A percentile compares a stretch with the other conserved stretches of the same genome.
These are phyloP conservation scores for Melipona beecheii DNA, from an alignment of 2,888 invertebrate genomes.

Conservation along the genomic window DNA sequence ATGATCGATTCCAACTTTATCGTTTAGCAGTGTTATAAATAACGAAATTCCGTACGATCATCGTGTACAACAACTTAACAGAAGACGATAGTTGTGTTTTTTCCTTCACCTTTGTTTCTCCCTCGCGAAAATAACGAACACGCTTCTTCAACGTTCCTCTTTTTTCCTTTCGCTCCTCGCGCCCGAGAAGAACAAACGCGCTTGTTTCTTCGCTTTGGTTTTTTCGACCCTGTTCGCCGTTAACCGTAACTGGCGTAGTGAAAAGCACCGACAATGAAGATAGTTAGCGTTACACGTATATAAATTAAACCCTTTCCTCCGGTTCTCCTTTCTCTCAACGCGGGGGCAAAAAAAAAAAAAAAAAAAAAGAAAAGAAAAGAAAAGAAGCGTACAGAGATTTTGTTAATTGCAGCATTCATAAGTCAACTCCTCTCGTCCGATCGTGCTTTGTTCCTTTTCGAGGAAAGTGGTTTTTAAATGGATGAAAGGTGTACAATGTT, in stretches of 20 bases:
- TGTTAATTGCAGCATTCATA: constrained; percentile 4
- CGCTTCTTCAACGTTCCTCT: constrained; percentile 33
- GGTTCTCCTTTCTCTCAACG: not conserved
- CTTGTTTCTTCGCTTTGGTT: not conserved
- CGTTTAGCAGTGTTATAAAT: too few relatives aligned
- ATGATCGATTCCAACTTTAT: too few relatives aligned
- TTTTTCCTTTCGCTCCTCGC: not conserved
- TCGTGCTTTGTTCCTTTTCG: not conserved
- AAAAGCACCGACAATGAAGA: constrained; percentile 47
- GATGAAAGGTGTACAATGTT: not conserved
- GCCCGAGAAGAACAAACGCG: constrained; percentile 45
- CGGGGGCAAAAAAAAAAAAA: not conserved
- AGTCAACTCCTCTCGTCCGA: not conserved
- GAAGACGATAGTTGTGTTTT: constrained; percentile 37
- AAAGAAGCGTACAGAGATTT: constrained; percentile 4
- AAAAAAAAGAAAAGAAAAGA: not conserved
- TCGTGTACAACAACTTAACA: not conserved
- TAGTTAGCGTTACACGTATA: constrained; percentile 36
- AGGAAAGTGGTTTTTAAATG: not conserved
- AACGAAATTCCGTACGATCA: too few relatives aligned
- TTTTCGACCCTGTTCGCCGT: constrained; percentile 34
- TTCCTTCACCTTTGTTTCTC: not conserved
- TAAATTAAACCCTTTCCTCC: constrained; percentile 18
- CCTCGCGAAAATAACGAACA: constrained; percentile 40
- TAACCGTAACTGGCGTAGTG: constrained; percentile 43